These are phyloP conservation scores for Orycteropus afer DNA, from an alignment of 2,113 vertebrate genomes.

Conservation along the genomic window DNA sequence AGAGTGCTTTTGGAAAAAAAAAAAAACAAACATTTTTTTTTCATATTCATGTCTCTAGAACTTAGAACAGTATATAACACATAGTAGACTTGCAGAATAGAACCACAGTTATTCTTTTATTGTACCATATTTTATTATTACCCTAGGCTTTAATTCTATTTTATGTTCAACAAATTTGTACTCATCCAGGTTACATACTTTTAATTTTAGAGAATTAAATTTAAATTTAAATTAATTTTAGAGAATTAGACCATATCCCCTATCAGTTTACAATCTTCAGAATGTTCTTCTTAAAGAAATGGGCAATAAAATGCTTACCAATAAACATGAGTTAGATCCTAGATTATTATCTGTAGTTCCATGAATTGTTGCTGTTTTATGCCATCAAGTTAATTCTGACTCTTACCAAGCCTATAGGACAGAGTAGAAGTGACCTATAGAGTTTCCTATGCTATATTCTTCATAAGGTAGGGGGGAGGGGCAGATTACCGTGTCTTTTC, in stretches of 20 bases:
- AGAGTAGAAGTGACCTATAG: background rate
- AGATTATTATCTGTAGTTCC: background rate
- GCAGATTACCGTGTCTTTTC: background rate
- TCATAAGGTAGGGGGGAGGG: too few relatives aligned
- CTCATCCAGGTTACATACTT: background rate
- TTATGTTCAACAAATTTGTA: background rate
- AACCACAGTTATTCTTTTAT: background rate
- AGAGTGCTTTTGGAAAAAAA: background rate
- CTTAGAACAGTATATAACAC: background rate
- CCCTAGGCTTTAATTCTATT: background rate
- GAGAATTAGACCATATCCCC: background rate
- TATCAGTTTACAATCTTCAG: background rate
- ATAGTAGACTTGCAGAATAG: background rate
- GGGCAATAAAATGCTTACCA: background rate
- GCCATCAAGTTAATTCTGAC: background rate
- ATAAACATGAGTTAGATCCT: background rate
- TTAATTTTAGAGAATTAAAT: too few relatives aligned
- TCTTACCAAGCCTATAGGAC: background rate
- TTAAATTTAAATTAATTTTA: too few relatives aligned
- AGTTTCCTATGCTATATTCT: background rate
- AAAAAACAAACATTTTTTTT: background rate
- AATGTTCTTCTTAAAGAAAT: background rate
- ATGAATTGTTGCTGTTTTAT: background rate
- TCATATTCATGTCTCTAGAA: background rate
- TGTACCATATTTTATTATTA: background rate